Evolutionary conservation across 2,797 vertebrate species (phyloP), one percentile per base, ranked within the genome.

Genomic region (Leucoraja ocellata): DNA sequence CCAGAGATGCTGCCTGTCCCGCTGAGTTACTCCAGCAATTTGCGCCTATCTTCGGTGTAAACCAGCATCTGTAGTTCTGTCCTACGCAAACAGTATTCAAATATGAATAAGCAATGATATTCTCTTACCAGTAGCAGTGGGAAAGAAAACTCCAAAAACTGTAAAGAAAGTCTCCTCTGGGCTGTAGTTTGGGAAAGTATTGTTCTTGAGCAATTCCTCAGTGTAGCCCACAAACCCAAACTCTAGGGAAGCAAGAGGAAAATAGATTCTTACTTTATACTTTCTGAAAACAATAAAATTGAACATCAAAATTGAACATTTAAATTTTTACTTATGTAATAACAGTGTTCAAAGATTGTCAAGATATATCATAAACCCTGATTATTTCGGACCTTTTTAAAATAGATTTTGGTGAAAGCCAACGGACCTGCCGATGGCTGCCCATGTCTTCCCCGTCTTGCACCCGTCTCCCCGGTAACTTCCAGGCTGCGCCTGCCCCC

Each of bases 91-190:
- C n/a, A 54, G 14, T 32, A 65, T 68, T 65, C 0, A 88, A 32
- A 88, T 68, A 10, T 36, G 61, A 88, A 88, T 21, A 83, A 83
- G 4, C 11, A 84, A 23, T 23, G 2, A 65, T 65, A 68, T 65
- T 36, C 16, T 14, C 80, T 94, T 95, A 99, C 99, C 99, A 97
- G 99, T 99, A 7, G 99, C 99, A 94, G 98, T 97, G 14, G 99
- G 98, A 95, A 99, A 99, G 95, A 99, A 99, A 91, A 99, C 98
- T 76, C 99, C 99, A 94, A 99, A 99, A 74, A 99, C 98, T 0
- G 97, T 98, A 96, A 99, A 99, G 96, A 99, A 99, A 93, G 95
- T 97, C 95, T 99, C 98, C 91, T 97, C 98, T 0, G 96, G 95
- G 86, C 95, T 98, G 95, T 99, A 99, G 94, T 98, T 97, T 0